Evolutionary conservation across 2,888 invertebrate species (phyloP).

Genomic region (Petrophora chlorosata): DNA sequence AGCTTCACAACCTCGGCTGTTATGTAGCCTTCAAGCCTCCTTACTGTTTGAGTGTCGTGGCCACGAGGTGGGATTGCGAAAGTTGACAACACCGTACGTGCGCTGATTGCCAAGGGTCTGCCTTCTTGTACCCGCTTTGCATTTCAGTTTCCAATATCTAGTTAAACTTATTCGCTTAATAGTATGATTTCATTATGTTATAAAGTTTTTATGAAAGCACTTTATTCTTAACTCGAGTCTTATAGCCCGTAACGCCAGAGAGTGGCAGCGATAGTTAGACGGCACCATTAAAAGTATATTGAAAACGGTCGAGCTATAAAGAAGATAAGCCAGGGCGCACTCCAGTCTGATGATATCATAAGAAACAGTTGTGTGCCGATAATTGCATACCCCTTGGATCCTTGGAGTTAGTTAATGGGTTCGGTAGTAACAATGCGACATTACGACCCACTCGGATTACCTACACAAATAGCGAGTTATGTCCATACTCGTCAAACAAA

Average conservation of each 20-base stretch:
- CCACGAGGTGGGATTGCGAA: constrained; percentile 80
- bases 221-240: constrained; percentile 35
- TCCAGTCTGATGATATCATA: constrained; percentile 48
- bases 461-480: constrained; percentile 71
- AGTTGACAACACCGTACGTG: constrained; percentile 79
- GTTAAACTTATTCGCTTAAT: constrained; percentile 33
- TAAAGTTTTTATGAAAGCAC: constrained; percentile 45
- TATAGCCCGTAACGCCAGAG: constrained; percentile 42
- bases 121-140: constrained; percentile 62
- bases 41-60: constrained; percentile 70
- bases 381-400: constrained; percentile 60
- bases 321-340: constrained; percentile 41
- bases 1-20: constrained; percentile 58
- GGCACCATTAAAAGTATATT: constrained; percentile 50
- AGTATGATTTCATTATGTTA: constrained; percentile 44
- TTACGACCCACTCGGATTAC: constrained; percentile 67
- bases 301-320: constrained; percentile 40
- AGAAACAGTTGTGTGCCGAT: constrained; percentile 57
- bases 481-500: constrained; percentile 69
- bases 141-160: constrained; percentile 64
- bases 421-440: constrained; percentile 68
- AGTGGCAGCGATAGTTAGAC: constrained; percentile 45
- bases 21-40: constrained; percentile 73
- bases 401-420: constrained; percentile 61
- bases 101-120: constrained; percentile 65